phyloP scores from a whole-genome alignment of 1,140 invertebrate species.

The Drosophila sproati region DNA sequence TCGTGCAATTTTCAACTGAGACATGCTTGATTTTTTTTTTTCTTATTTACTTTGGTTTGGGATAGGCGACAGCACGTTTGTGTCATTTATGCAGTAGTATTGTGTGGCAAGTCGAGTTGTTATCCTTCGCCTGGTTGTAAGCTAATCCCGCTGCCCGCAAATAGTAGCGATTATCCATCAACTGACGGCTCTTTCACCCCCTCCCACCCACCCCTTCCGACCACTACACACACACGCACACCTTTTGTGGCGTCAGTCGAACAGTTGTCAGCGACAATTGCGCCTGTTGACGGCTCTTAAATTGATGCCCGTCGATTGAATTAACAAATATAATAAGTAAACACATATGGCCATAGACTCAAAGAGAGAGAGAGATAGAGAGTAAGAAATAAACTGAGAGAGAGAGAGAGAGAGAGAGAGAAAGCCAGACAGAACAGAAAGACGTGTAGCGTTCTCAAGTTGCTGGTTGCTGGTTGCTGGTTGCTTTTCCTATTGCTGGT shows the following conservation, averaged over 20 bases:
- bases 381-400: constrained; percentile 1
- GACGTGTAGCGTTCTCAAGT: constrained; percentile 50
- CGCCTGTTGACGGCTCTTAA: constrained; percentile 71
- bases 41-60: constrained; percentile 32
- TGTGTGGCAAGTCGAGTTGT: constrained; percentile 55
- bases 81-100: constrained; percentile 33
- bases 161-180: constrained; percentile 57
- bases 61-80: constrained; percentile 15
- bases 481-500: constrained; percentile 62
- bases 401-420: constrained; percentile 14
- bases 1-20: neutral
- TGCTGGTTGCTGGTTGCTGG: constrained; percentile 20
- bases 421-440: neutral
- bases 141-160: constrained; percentile 69
- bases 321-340: constrained; percentile 81
- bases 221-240: neutral
- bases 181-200: neutral
- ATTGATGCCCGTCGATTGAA: constrained; percentile 78
- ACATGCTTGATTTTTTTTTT: constrained; percentile 6
- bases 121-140: constrained; percentile 61
- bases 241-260: neutral
- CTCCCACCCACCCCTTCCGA: too few relatives aligned
- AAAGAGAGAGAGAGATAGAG: neutral
- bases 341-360: constrained; percentile 63
- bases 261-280: constrained; percentile 71